Conservation (phyloP, 2,797 vertebrate genomes). For the Hemibagrus guttatus region DNA sequence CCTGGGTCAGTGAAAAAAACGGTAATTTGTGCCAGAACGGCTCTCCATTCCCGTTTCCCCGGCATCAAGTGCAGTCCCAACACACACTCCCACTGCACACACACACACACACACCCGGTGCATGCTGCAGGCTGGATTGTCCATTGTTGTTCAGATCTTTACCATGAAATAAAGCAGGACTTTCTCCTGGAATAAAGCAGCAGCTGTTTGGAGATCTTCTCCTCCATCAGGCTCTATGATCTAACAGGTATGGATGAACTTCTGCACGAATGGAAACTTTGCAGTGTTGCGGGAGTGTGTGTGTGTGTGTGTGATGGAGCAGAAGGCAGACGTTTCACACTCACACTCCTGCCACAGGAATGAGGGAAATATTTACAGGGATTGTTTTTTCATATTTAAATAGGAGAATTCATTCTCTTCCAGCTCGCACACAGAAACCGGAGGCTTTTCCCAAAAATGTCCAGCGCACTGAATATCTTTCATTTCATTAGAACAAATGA, state of each 20-base stretch:
- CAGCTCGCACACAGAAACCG: neutral
- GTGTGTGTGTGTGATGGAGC: neutral
- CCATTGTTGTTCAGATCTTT: neutral
- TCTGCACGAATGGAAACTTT: neutral
- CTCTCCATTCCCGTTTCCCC: neutral
- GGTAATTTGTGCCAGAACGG: neutral
- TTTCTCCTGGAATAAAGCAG: neutral
- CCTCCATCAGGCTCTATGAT: slow-evolving; percentile 14
- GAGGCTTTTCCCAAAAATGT: neutral
- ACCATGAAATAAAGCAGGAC: slow-evolving; percentile 4
- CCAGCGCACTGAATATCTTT: neutral
- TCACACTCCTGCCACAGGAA: neutral
- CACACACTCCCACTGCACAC: neutral
- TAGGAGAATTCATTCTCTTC: neutral
- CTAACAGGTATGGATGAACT: slow-evolving; percentile 27
- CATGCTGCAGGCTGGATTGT: slow-evolving; percentile 11
- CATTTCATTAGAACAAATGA: neutral
- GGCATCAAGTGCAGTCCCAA: slow-evolving; percentile 25
- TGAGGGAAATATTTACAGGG: neutral
- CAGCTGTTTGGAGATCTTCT: slow-evolving; percentile 14
- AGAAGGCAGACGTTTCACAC: neutral
- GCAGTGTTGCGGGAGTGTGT: neutral
- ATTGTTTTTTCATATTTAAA: neutral
- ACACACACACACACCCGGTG: neutral
- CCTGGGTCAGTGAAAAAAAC: neutral